Conservation (phyloP, 2,113 vertebrate genomes). For the Shinisaurus crocodilurus region DNA sequence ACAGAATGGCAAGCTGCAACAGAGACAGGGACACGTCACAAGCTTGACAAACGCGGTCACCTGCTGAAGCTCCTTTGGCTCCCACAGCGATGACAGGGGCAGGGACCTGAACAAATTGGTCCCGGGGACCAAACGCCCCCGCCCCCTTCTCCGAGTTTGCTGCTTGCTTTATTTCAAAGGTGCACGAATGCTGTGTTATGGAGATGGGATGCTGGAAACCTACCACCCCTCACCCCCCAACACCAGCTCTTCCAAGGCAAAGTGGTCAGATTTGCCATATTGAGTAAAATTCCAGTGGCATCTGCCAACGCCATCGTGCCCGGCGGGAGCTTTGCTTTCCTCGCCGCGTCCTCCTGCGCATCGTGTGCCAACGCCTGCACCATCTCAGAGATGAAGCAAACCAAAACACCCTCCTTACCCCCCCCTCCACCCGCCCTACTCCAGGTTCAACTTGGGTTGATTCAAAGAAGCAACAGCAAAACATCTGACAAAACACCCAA, state of each 20-base stretch:
- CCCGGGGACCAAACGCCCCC: constrained; percentile 12
- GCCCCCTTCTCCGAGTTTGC: not conserved
- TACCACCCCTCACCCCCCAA: constrained; percentile 19
- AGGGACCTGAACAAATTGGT: not conserved
- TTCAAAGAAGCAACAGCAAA: constrained; percentile 80
- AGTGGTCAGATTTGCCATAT: constrained; percentile 95
- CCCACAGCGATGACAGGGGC: not conserved
- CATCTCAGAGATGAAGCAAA: constrained; percentile 89
- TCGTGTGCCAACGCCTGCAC: constrained; percentile 94
- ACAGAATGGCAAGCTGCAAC: not conserved
- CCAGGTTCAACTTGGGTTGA: constrained; percentile 76
- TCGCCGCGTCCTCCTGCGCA: constrained; percentile 63
- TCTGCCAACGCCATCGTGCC: constrained; percentile 78
- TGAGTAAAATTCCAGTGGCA: constrained; percentile 96
- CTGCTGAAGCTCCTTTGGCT: too few relatives aligned
- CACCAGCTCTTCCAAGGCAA: constrained; percentile 66
- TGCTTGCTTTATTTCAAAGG: constrained; percentile 29
- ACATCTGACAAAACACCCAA: constrained; percentile 75
- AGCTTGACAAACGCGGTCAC: not conserved
- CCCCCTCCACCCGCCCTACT: constrained; percentile 57
- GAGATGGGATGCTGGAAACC: constrained; percentile 63
- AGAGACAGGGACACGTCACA: too few relatives aligned
- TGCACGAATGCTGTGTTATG: constrained; percentile 31
- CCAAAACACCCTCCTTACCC: constrained; percentile 60
- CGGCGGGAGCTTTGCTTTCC: constrained; percentile 58